These are phyloP conservation scores for Rhysida immarginata DNA, from an alignment of 1,140 invertebrate species.

Conservation along the genomic window DNA sequence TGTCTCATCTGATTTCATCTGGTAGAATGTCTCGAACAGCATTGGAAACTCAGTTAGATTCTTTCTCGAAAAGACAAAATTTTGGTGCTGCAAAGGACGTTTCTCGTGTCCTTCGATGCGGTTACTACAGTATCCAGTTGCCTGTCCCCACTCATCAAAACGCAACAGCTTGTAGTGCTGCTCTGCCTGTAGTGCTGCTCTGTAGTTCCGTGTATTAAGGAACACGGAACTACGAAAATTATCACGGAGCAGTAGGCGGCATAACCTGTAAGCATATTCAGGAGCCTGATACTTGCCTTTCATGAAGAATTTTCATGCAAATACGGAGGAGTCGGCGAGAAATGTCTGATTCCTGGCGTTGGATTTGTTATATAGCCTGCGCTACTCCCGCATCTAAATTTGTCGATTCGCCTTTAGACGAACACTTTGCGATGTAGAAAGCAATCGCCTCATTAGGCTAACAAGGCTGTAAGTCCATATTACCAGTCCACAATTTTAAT, in stretches of 20 bases:
- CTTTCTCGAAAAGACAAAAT: background rate
- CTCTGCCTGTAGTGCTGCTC: no score
- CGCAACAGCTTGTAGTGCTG: slow-evolving; percentile 7
- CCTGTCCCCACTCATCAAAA: slow-evolving; percentile 4
- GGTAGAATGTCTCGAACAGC: slow-evolving; percentile 10
- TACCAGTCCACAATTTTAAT: no score
- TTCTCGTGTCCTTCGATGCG: slow-evolving; percentile 11
- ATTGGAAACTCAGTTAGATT: slow-evolving; percentile 10
- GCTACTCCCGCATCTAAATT: slow-evolving; percentile 2
- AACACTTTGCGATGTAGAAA: slow-evolving; percentile 15
- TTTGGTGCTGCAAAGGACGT: slow-evolving; percentile 4
- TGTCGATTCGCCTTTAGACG: slow-evolving; percentile 13
- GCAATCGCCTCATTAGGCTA: slow-evolving; percentile 10
- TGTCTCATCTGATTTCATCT: background rate
- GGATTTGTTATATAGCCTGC: background rate
- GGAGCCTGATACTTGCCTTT: slow-evolving; percentile 10
- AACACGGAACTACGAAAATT: slow-evolving; percentile 7
- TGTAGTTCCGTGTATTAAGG: slow-evolving; percentile 14
- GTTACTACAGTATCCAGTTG: slow-evolving; percentile 1
- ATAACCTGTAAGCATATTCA: slow-evolving; percentile 12
- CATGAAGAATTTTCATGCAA: slow-evolving; percentile 7
- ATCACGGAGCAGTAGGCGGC: slow-evolving; percentile 1
- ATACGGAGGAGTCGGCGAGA: no score
- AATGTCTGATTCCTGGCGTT: background rate
- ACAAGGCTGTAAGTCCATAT: no score